Evolutionary conservation across 2,888 invertebrate genomes (phyloP).

Genomic region (Amphipoea lucens): DNA sequence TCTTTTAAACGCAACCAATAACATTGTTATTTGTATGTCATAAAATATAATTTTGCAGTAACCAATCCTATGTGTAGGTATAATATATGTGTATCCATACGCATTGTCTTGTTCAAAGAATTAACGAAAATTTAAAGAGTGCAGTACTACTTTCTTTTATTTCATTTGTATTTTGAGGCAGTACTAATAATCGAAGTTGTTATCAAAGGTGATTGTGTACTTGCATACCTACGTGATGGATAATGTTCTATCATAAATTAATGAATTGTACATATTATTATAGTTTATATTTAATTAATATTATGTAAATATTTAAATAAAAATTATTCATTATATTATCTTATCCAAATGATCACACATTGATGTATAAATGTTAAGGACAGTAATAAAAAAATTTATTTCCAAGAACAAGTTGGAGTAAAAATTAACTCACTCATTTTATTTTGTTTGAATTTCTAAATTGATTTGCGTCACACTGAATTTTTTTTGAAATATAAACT

Average conservation of each 20-base stretch:
- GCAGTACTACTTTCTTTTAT: no score
- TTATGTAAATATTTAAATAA: no score
- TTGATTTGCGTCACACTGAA: neutral
- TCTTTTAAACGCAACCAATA: neutral
- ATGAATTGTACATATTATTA: no score
- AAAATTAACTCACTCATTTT: neutral
- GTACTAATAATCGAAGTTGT: neutral
- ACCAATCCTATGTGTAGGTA: neutral
- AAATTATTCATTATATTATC: no score
- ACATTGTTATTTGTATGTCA: neutral
- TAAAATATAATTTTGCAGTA: neutral
- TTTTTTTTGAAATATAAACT: neutral
- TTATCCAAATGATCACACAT: constrained; percentile 4
- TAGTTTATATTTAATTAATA: no score
- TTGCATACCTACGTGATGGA: neutral
- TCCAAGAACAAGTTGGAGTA: neutral
- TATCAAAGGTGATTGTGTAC: constrained; percentile 12
- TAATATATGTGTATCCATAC: neutral
- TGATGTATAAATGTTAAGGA: neutral
- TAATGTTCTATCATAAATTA: constrained; percentile 1
- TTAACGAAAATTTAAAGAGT: no score
- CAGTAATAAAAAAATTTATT: neutral
- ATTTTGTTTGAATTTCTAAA: neutral
- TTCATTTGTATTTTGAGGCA: no score
- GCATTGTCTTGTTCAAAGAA: neutral